These are phyloP conservation scores for Stenichneumon culpator DNA, from an alignment of 2,888 invertebrate species.

Conservation along the genomic window DNA sequence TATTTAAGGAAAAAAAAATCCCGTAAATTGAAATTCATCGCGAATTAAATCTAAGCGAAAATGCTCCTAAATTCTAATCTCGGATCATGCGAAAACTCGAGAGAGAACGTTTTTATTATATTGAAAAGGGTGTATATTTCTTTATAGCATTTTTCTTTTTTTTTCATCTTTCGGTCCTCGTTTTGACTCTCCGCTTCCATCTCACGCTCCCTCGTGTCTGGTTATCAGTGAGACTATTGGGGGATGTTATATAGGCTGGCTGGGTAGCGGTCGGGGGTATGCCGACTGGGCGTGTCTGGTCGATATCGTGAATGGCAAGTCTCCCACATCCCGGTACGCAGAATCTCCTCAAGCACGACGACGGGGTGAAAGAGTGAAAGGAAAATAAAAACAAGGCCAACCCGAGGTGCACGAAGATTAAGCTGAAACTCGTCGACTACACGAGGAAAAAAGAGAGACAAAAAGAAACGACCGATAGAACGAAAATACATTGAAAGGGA, in stretches of 20 bases:
- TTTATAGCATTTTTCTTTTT: conserved; percentile 12
- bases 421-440: conserved; percentile 48
- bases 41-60: too few relatives aligned
- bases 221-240: conserved; percentile 64
- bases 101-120: background rate
- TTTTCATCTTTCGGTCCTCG: conserved; percentile 26
- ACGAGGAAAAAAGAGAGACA: conserved; percentile 38
- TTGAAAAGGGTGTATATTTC: background rate
- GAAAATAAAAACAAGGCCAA: conserved; percentile 47
- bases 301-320: conserved; percentile 82
- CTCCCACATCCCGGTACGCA: conserved; percentile 70
- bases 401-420: conserved; percentile 48
- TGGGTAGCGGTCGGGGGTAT: conserved; percentile 54
- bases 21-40: background rate
- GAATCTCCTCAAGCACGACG: conserved; percentile 63
- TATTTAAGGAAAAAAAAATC: background rate
- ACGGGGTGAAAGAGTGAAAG: conserved; percentile 36
- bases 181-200: conserved; percentile 35
- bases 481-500: conserved; percentile 11
- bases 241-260: conserved; percentile 70
- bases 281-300: conserved; percentile 81
- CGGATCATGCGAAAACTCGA: background rate
- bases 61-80: background rate
- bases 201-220: conserved; percentile 48
- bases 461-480: conserved; percentile 4